Base-by-base conservation (phyloP, 2,113 vertebrate genomes). In the Oriolus oriolus region DNA sequence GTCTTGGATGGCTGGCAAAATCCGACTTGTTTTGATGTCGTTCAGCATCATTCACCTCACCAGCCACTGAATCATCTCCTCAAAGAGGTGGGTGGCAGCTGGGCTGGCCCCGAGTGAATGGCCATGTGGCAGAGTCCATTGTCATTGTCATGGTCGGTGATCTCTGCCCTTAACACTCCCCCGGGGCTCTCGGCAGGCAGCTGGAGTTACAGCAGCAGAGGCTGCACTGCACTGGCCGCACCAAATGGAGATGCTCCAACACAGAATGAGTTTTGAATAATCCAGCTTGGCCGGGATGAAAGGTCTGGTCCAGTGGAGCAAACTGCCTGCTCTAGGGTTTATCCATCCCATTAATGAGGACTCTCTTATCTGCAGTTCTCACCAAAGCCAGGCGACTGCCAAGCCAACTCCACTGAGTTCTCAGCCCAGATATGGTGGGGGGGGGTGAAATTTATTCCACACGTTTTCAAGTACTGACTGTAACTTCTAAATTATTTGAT, bases 341-440 rank as follows among this genome's bases (percentile, higher is more conserved):
- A 30, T 52, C 87, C 22, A 20, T 26, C 30, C 60, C 2, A 0
- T 23, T 37, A 15, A 4, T 33, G 37, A 7, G 7, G 5, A 54
- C 27, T 66, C 21, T 64, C 18, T 80, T 49, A 82, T 45, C 57
- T 84, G 16, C 65, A 78, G 9, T 4, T 78, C 37, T 12, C 79
- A 49, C 53, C 70, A 74, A 90, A 85, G 54, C 44, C 41, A 64
- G 31, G 7, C 3, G 15, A 60, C 13, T 54, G 23, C 37, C 24
- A 31, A 22, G 14, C 41, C n/a, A 69, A 1, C 31, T 56, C 47
- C 47, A 30, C 13, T 13, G 52, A 37, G 19, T 33, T 35, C 31
- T 49, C 41, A 82, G 44, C 44, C 41, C 44, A 41, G 10, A 44
- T 14, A 6, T 1, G 26, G 14, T 0, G 2, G 4, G 9, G 4